A percentile compares a stretch with the other conserved stretches of the same genome.
phyloP scores from a whole-genome alignment of 2,888 invertebrate species.

The Arge pagana region DNA sequence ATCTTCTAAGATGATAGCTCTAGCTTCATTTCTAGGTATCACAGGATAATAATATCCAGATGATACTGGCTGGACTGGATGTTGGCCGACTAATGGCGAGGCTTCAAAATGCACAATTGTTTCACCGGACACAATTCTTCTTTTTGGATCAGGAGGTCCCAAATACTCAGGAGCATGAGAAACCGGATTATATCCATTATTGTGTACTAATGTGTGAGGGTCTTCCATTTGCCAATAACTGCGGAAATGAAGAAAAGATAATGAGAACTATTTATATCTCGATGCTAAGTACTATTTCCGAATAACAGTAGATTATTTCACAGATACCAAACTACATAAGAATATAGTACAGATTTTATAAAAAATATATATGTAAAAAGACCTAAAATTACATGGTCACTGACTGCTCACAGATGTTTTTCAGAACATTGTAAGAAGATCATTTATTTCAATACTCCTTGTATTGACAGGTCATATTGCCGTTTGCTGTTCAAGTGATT shows the following conservation, averaged over 20 bases:
- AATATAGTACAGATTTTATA: no score
- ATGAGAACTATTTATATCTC: neutral
- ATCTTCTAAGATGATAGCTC: constrained; percentile 65
- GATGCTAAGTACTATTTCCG: neutral
- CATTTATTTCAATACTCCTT: no score
- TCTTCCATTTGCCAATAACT: constrained; percentile 53
- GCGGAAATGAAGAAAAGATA: constrained; percentile 31
- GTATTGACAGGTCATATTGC: no score
- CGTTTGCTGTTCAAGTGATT: no score
- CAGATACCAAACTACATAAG: no score
- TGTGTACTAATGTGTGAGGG: constrained; percentile 45
- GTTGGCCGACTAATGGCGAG: constrained; percentile 50
- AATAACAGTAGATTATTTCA: no score
- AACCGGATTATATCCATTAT: constrained; percentile 46
- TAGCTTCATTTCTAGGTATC: constrained; percentile 54
- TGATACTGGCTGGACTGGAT: constrained; percentile 47
- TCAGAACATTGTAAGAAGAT: no score
- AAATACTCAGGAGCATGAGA: constrained; percentile 51
- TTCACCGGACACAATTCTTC: constrained; percentile 51
- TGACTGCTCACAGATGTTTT: no score
- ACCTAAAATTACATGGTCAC: no score
- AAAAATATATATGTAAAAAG: no score
- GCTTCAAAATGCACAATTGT: constrained; percentile 52
- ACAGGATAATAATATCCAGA: constrained; percentile 53
- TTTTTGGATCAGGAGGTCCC: constrained; percentile 52